Evolutionary conservation across 2,113 vertebrate genomes (phyloP), one percentile per base, ranked within the genome.

Genomic region (Meles meles): DNA sequence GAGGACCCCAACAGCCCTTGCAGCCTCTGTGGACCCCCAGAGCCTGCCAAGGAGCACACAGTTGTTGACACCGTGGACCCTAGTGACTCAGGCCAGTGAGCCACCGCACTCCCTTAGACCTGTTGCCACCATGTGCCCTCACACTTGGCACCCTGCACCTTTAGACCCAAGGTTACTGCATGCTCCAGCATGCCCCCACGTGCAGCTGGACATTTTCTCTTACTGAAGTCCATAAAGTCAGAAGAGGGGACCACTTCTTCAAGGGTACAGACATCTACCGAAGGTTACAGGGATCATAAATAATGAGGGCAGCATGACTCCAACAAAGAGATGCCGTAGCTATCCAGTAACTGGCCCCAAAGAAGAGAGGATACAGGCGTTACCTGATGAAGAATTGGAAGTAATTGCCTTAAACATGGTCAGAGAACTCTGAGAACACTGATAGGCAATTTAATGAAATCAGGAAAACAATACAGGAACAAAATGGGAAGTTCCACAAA

Each of bases 381-480:
- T 81, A 27, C 79, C 79, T 57, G 79, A 37, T n/a, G 34, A 57
- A 57, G 49, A 81, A 37, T 57, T 57, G 34, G 55, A 81, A 81
- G 25, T 81, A 81, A 57, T 81, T 57, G 21, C n/a, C n/a, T n/a
- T 37, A 81, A 57, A 81, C 49, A 81, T 37, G 79, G 21, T 37
- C 79, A 81, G 79, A 81, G 79, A 55, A 52, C 79, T 81, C 34
- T 81, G 77, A 81, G 49, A 55, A 55, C 34, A 37, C 31, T 23
- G 49, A 55, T 55, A n/a, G n/a, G 11, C 20, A 81, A 55, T 81
- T 55, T n/a, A 81, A 81, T 23, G 49, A 81, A 23, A 37, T 15
- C 49, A 55, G 49, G 49, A 81, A 81, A 55, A 81, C 34, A 23
- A 55, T 81, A 37, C 34, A 81, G 23, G 49, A 25, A 37, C 77